Evolutionary conservation across 2,113 vertebrate genomes (phyloP), one percentile per base, ranked within the genome.

Genomic region (Crocuta crocuta): DNA sequence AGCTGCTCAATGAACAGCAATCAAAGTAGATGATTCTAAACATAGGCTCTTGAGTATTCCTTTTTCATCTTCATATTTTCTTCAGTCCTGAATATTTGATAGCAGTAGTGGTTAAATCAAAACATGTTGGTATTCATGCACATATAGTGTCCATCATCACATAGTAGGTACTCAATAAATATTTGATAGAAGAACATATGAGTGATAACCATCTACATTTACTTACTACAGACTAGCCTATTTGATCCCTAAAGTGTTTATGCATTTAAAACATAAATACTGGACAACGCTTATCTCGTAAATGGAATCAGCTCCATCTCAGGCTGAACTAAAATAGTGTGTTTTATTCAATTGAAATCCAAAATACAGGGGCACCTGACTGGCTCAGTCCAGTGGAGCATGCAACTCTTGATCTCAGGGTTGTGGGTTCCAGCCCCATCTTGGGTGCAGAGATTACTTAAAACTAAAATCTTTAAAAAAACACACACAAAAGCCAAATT

Each of bases 1-100:
- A 94, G 70, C 80, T 87, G 61, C 12, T 90, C 83, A 91, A 66
- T 74, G 94, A 71, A 81, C 39, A 83, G 74, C 63, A 53, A 89
- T 95, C 80, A 63, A 92, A 87, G 13, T 53, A 26, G 43, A 78
- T 55, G 15, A 78, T 53, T 76, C 48, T 35, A 91, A 71, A 70
- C 13, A 73, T 15, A 85, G 63, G 55, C 31, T 95, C 21, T 7
- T 84, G 50, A 19, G n/a, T 89, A 79, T 39, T 97, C 17, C 10
- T 39, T 90, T 76, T 61, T 78, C 5, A 65, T 61, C 31, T 73
- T 92, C 16, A 2, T 33, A 70, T 93, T 58, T 94, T 63, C 71
- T 95, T 79, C 45, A 83, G 26, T n/a, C 87, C 50, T 70, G 48
- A 84, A 39, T 88, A 92, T 50, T 28, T 93, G 58, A 61, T 31